These are phyloP conservation scores for Coreoperca whiteheadi DNA, from an alignment of 2,113 vertebrate genomes.

Conservation along the genomic window DNA sequence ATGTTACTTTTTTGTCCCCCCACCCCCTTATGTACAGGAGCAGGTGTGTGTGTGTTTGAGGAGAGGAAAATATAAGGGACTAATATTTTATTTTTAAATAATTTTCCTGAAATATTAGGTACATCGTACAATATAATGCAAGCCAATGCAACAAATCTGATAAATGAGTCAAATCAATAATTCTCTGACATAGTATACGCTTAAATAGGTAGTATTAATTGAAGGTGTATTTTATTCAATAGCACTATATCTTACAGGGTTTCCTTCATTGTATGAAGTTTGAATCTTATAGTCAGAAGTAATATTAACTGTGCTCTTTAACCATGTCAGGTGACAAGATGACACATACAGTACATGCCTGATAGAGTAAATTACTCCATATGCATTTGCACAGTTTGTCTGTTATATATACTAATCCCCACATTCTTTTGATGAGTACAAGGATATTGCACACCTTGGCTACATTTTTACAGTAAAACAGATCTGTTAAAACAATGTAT, in stretches of 20 bases:
- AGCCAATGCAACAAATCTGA: not conserved
- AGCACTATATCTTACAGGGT: not conserved
- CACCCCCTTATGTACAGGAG: not conserved
- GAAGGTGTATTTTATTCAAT: not conserved
- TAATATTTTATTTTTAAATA: not conserved
- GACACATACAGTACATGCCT: not conserved
- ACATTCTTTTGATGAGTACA: not conserved
- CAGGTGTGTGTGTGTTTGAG: not conserved
- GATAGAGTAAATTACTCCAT: not conserved
- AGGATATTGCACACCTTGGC: not conserved
- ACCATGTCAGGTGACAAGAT: not conserved
- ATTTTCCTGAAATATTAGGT: not conserved
- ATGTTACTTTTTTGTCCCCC: not conserved
- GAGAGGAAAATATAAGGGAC: not conserved
- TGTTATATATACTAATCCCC: not conserved
- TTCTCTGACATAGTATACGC: not conserved
- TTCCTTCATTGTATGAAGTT: not conserved
- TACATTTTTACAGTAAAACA: conserved; percentile 7
- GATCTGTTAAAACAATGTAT: conserved; percentile 27
- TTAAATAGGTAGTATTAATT: not conserved
- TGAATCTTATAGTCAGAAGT: not conserved
- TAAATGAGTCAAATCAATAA: not conserved
- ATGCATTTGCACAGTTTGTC: not conserved
- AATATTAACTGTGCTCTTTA: not conserved
- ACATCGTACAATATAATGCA: not conserved